Percentiles rank a stretch among this genome's conserved stretches.
Conservation (phyloP, 2,113 vertebrate genomes). For the Mus spicilegus region DNA sequence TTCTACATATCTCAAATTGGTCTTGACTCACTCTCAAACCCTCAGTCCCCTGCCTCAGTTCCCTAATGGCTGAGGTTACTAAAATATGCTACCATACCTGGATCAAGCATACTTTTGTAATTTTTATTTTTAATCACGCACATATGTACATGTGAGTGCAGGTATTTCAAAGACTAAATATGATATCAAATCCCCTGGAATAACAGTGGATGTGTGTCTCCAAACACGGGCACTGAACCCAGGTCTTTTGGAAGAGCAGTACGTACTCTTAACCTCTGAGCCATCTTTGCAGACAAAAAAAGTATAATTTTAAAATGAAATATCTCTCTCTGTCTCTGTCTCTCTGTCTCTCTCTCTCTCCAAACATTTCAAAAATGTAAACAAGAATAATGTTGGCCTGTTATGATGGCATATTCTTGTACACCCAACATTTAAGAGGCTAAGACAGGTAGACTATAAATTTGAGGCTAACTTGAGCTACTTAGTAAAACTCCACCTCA, state of each 20-base stretch:
- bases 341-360: background rate
- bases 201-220: background rate
- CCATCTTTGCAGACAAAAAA: background rate
- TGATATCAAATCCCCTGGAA: background rate
- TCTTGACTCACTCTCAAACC: background rate
- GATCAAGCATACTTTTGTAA: background rate
- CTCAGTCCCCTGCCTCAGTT: background rate
- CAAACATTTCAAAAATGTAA: slow-evolving; percentile 31
- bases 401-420: background rate
- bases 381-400: background rate
- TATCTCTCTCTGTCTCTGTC: too few species aligned
- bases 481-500: background rate
- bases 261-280: background rate
- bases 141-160: background rate
- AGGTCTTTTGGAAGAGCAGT: background rate
- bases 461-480: background rate
- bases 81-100: background rate
- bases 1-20: background rate
- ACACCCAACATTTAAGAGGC: background rate
- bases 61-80: background rate
- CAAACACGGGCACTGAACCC: background rate
- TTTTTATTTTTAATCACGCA: background rate
- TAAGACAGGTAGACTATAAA: background rate
- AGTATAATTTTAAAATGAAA: background rate
- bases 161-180: background rate